A percentile compares a stretch with the other conserved stretches of the same genome.
phyloP scores from a whole-genome alignment of 2,888 invertebrate genomes.

The Busseola fusca region DNA sequence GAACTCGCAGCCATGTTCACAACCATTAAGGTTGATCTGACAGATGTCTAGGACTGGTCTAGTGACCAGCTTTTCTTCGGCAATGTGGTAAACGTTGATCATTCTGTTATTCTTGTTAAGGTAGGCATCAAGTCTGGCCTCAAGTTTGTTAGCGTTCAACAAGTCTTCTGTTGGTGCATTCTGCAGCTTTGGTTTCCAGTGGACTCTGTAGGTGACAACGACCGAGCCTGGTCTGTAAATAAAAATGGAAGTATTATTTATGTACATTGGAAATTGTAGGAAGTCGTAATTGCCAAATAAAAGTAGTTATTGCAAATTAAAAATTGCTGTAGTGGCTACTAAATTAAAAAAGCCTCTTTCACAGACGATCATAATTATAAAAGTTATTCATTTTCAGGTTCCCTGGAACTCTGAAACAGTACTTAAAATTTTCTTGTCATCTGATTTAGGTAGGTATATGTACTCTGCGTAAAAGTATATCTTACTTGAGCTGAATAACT shows the following conservation, averaged over 20 bases:
- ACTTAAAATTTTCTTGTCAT: not conserved
- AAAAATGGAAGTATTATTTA: not conserved
- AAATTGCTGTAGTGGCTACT: not conserved
- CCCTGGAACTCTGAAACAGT: not conserved
- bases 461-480: not conserved
- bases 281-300: not conserved
- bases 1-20: slow-evolving; percentile 91
- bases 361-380: not conserved
- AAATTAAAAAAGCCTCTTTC: not conserved
- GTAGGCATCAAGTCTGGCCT: slow-evolving; percentile 84
- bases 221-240: slow-evolving; percentile 90
- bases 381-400: not conserved
- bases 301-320: not conserved
- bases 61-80: slow-evolving; percentile 78
- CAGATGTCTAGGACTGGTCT: slow-evolving; percentile 90
- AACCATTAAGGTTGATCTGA: slow-evolving; percentile 90
- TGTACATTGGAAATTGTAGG: not conserved
- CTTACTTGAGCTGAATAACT: slow-evolving; percentile 90
- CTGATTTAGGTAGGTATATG: not conserved
- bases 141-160: slow-evolving; percentile 83
- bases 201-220: slow-evolving; percentile 90
- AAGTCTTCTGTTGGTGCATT: slow-evolving; percentile 84
- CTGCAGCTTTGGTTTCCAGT: slow-evolving; percentile 89
- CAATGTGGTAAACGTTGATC: slow-evolving; percentile 87
- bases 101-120: slow-evolving; percentile 86